Evolutionary conservation across 2,888 invertebrate genomes (phyloP).

Genomic region (Meta bourneti): DNA sequence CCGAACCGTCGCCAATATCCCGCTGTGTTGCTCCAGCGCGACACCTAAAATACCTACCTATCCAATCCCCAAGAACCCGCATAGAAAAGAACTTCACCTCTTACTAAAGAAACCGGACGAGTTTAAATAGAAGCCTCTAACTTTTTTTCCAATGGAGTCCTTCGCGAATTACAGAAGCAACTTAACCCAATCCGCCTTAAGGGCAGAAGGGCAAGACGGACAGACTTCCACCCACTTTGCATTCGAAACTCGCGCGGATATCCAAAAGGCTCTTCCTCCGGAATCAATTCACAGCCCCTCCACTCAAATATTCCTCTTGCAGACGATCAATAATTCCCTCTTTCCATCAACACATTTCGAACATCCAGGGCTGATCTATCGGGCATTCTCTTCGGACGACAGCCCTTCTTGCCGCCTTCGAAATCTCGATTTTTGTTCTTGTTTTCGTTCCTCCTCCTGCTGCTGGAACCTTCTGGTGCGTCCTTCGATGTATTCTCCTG

Average conservation of each 20-base stretch:
- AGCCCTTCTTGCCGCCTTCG: too few species aligned
- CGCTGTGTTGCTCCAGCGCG: too few species aligned
- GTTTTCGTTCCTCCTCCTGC: neutral
- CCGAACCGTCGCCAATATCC: too few species aligned
- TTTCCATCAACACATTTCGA: conserved; percentile 5
- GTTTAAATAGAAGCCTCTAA: too few species aligned
- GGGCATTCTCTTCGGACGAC: neutral
- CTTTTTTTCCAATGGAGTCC: neutral
- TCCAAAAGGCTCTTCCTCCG: neutral
- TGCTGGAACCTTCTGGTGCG: too few species aligned
- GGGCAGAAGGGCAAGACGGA: neutral
- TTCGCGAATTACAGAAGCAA: neutral
- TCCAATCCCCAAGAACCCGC: too few species aligned
- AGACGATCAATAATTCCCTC: neutral
- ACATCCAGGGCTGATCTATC: conserved; percentile 25
- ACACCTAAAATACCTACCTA: too few species aligned
- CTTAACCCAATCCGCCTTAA: neutral
- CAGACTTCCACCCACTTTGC: neutral
- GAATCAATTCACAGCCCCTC: neutral
- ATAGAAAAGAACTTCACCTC: too few species aligned
- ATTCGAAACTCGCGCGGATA: neutral
- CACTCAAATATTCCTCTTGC: conserved; percentile 1
- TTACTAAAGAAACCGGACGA: too few species aligned
- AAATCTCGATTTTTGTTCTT: neutral
- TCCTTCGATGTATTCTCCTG: neutral